Evolutionary conservation across 2,888 invertebrate species (phyloP), one percentile per base, ranked within the genome.

Genomic region (Dione vanillae): DNA sequence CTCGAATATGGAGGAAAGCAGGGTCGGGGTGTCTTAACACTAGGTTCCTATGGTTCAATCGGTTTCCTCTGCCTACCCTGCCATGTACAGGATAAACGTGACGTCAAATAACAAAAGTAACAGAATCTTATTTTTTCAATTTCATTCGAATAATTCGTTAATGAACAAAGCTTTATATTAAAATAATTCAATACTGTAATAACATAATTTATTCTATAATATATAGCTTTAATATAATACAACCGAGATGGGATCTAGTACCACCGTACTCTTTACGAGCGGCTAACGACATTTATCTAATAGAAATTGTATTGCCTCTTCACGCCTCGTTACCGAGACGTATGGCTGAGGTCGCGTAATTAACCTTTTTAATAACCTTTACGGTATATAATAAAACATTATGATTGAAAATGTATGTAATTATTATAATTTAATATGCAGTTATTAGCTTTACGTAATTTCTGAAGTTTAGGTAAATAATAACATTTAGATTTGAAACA

Each of bases 241-340:
- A 58, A 10, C 10, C 43, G 54, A 66, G 45, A 47, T 47, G 37
- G 20, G 35, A 11, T 19, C 19, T 20, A 20, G 40, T n/a, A n/a
- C 19, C 6, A 56, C 35, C 14, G 3, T 56, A 19, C 47, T 19
- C 14, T 35, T 61, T 11, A 43, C 41, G 43, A 16, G 7, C 52
- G 20, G 49, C 37, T 40, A 61, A 59, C 27, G 67, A 67, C 51
- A 43, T 61, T 67, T 47, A 61, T 61, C 49, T 64, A 64, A 47
- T 67, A 58, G 40, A 49, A 58, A 58, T n/a, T n/a, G 37, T 58
- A 27, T 41, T 16, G 35, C 19, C 40, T 54, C 65, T 51, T 51
- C 67, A 61, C 59, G 67, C 49, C 41, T 59, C 67, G 59, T 67
- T 67, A 61, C 40, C 9, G 27, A 49, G 66, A 67, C 14, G 45